Conservation (phyloP, 2,888 invertebrate genomes). For the Tetramorium bicarinatum region DNA sequence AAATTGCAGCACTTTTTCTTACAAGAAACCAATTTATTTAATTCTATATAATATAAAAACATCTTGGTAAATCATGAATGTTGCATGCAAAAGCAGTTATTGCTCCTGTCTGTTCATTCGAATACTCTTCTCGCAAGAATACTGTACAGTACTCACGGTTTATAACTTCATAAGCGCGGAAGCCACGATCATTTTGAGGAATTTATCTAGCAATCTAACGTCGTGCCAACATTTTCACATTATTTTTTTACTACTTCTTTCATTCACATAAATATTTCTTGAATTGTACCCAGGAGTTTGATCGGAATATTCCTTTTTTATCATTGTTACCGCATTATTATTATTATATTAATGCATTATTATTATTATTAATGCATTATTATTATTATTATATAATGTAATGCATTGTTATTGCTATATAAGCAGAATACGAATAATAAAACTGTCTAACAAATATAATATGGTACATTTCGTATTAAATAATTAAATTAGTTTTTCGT, state of each 20-base stretch:
- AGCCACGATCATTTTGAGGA: constrained; percentile 4
- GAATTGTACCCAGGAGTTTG: neutral
- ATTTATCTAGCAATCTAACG: constrained; percentile 2
- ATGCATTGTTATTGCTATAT: neutral
- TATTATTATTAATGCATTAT: neutral
- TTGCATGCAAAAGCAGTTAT: neutral
- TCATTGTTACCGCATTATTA: neutral
- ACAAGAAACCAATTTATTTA: neutral
- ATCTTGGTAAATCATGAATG: neutral
- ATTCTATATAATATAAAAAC: neutral
- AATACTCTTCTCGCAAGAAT: neutral
- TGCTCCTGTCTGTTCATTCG: constrained; percentile 2
- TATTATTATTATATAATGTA: neutral
- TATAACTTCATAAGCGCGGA: constrained; percentile 21
- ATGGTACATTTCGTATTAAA: neutral
- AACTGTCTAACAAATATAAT: neutral
- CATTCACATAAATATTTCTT: neutral
- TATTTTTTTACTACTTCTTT: neutral
- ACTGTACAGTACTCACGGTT: neutral
- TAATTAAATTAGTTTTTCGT: neutral
- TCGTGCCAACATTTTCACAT: neutral
- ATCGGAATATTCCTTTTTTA: neutral
- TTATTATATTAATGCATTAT: neutral
- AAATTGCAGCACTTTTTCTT: neutral
- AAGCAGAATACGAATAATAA: neutral